Evolutionary conservation across 2,888 invertebrate genomes (phyloP), one percentile per base, ranked within the genome.

Genomic region (Dysmachus trigonus): DNA sequence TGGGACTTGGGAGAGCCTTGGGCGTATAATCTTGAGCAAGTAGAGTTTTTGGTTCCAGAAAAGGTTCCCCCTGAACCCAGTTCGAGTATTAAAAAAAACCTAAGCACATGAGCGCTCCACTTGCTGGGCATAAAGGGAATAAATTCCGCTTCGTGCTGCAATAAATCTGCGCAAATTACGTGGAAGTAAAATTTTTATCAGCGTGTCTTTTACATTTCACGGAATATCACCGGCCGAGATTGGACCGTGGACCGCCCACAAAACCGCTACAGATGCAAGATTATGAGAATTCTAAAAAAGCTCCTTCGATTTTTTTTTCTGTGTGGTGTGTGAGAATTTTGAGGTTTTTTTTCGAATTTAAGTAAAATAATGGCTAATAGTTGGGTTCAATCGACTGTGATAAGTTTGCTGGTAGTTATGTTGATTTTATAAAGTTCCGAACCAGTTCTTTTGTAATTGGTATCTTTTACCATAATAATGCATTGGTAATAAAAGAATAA

Each of bases 131-230:
- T 22, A 77, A 77, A 77, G 77, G 47, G 30, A 27, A 77, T 47
- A 77, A 77, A 47, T 47, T 77, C 47, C 22, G 35, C 10, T 41
- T 47, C 47, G 41, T 41, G 15, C n/a, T 30, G 77, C n/a, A 77
- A 77, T 77, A 77, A 47, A 41, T 77, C 77, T 41, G 47, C 35
- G 41, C 47, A 77, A 47, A 77, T 77, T 77, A 77, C 77, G 27
- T 22, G 35, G 47, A 77, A 77, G 47, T 77, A 77, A 47, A 76
- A 77, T 27, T 77, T 41, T 77, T 77, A 77, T 77, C 77, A 77
- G 41, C 47, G 27, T 27, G 27, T 77, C 77, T 77, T 47, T 77
- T 77, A 77, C 47, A 77, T 77, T 77, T 77, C 47, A 77, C 47
- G 30, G 77, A 31, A 35, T 47, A 77, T 77, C 47, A 41, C 22